Conservation (phyloP, 2,113 vertebrate species). For the Orthonyx spaldingii region DNA sequence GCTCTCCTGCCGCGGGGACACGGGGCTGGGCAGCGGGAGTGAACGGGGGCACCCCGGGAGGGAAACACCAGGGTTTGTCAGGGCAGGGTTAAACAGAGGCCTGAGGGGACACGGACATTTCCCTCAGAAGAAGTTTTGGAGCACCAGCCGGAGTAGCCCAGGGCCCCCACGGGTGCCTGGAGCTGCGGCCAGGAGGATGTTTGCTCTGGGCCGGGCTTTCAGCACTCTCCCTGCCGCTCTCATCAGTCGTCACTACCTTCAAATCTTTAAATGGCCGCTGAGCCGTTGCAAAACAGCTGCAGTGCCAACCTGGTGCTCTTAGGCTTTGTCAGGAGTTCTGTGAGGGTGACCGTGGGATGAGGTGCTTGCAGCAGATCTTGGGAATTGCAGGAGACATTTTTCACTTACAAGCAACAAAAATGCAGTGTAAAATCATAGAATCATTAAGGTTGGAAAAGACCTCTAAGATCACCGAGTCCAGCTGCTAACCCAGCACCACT, state of each 20-base stretch:
- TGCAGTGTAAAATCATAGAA: not conserved
- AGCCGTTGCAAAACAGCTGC: not conserved
- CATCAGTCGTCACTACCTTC: not conserved
- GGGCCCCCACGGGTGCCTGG: not conserved
- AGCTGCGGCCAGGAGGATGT: not conserved
- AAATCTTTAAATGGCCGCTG: not conserved
- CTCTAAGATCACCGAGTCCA: not conserved
- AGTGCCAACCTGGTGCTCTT: not conserved
- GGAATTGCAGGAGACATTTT: not conserved
- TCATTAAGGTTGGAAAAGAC: not conserved
- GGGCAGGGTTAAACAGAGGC: not conserved
- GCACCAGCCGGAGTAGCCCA: not conserved
- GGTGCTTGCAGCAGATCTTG: not conserved
- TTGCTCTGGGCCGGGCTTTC: not conserved
- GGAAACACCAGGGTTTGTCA: not conserved
- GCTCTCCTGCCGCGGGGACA: fast-evolving
- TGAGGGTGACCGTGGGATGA: not conserved
- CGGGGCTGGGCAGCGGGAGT: not conserved
- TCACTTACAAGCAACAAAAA: not conserved
- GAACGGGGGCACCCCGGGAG: not conserved
- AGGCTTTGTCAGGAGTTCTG: not conserved
- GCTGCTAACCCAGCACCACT: not conserved
- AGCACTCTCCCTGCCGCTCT: not conserved
- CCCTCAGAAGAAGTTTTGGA: not conserved
- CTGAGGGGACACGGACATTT: not conserved